Conservation (phyloP, 2,113 vertebrate species). For the Neoarius graeffei region DNA sequence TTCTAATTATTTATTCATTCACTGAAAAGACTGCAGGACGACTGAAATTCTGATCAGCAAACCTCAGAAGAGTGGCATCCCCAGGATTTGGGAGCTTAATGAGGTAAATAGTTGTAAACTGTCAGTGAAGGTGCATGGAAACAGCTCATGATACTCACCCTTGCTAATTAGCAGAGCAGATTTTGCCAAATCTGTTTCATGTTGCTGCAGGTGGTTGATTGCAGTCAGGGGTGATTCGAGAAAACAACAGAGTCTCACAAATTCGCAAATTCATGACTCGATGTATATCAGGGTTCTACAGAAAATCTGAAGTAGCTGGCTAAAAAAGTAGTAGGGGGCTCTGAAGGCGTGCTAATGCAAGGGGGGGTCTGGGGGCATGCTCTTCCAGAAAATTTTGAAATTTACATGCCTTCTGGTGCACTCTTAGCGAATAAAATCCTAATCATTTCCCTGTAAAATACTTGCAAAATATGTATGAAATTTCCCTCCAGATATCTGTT, state of each 20-base stretch:
- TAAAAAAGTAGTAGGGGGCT: too few species aligned
- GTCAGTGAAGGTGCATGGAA: conserved; percentile 15
- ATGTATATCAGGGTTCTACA: too few species aligned
- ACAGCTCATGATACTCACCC: not conserved
- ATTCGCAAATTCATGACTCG: not conserved
- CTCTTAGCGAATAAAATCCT: too few species aligned
- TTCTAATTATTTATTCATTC: conserved; percentile 60
- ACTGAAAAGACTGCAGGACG: conserved; percentile 51
- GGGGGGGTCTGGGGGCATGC: too few species aligned
- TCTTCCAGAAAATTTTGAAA: too few species aligned
- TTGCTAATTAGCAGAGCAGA: conserved; percentile 5
- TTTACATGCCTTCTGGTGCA: too few species aligned
- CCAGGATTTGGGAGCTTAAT: not conserved
- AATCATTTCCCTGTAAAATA: too few species aligned
- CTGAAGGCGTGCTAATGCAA: too few species aligned
- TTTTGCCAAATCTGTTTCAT: not conserved
- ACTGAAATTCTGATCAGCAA: conserved; percentile 49
- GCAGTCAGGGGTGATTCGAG: not conserved
- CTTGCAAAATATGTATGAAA: too few species aligned
- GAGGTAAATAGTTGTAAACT: conserved; percentile 23
- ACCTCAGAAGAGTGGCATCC: not conserved
- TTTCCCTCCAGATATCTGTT: too few species aligned
- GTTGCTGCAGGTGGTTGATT: conserved; percentile 7
- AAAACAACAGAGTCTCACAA: not conserved
- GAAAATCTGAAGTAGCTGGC: too few species aligned